Percentiles rank a stretch among this genome's conserved stretches.
Evolutionary conservation across 1,140 invertebrate genomes (phyloP).

Genomic region (Acromyrmex charruanus): DNA sequence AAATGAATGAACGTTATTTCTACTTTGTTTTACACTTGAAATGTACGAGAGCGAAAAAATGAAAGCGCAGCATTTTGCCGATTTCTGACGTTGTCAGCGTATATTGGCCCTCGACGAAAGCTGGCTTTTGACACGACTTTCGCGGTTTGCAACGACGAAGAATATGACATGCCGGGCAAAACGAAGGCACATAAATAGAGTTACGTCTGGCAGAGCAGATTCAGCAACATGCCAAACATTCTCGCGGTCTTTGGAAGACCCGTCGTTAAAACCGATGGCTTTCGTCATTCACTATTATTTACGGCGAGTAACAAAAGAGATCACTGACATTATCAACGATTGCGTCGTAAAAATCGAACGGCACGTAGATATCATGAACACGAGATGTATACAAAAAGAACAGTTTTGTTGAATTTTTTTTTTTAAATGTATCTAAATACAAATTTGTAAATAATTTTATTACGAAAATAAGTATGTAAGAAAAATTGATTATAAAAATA

Average conservation of each 20-base stretch:
- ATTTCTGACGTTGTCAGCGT: slow-evolving; percentile 15
- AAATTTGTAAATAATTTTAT: no score
- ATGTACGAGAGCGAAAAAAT: not conserved
- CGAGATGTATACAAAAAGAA: not conserved
- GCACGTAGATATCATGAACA: not conserved
- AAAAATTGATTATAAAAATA: no score
- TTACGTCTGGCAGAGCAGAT: not conserved
- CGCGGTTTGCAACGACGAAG: not conserved
- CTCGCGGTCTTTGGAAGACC: not conserved
- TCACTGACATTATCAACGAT: not conserved
- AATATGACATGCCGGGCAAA: slow-evolving; percentile 21
- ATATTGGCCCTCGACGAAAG: not conserved
- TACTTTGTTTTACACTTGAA: not conserved
- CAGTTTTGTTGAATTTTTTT: no score
- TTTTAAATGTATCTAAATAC: no score
- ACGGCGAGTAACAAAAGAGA: not conserved
- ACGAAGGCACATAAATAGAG: slow-evolving; percentile 45
- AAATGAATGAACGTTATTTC: not conserved
- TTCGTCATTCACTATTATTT: not conserved
- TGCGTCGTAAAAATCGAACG: not conserved
- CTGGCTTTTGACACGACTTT: slow-evolving; percentile 26
- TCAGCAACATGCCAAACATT: slow-evolving; percentile 20
- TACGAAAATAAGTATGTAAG: no score
- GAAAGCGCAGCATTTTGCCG: not conserved
- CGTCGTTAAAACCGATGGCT: not conserved